Percentiles rank a stretch among this genome's conserved stretches.
Conservation (phyloP, 23 tunicate genomes). For the Ascidia mentula region DNA sequence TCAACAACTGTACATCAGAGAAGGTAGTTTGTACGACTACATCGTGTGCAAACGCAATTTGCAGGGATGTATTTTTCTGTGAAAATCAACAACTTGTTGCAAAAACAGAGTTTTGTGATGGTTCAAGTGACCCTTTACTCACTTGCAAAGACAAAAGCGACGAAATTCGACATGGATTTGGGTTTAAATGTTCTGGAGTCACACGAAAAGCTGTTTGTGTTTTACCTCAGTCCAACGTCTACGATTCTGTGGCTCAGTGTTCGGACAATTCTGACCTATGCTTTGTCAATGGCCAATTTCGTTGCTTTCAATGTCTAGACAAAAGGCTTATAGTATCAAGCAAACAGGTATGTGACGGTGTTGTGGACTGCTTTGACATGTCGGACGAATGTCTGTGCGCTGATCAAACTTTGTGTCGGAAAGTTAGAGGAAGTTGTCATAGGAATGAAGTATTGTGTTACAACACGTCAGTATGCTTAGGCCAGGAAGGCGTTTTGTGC, state of each 20-base stretch:
- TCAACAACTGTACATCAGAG: background rate
- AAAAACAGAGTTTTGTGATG: background rate
- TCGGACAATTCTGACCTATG: background rate
- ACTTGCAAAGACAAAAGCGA: background rate
- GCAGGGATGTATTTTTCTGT: background rate
- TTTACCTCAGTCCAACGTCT: background rate
- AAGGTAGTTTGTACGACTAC: background rate
- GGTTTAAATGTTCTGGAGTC: background rate
- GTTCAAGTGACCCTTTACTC: background rate
- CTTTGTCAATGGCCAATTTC: background rate
- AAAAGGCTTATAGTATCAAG: background rate
- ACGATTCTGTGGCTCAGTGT: constrained; percentile 9
- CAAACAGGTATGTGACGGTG: background rate
- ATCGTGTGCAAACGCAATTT: background rate
- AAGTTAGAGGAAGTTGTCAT: background rate
- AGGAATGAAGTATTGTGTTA: background rate
- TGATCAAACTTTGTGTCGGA: background rate
- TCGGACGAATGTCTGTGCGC: background rate
- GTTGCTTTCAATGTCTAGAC: background rate
- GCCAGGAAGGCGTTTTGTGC: background rate
- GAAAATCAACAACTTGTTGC: background rate
- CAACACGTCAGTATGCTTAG: background rate
- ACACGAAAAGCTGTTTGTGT: background rate
- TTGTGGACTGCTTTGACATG: constrained; percentile 1
- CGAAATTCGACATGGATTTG: background rate